Base-by-base conservation (phyloP, 1,140 invertebrate species). In the Choristoneura fumiferana region DNA sequence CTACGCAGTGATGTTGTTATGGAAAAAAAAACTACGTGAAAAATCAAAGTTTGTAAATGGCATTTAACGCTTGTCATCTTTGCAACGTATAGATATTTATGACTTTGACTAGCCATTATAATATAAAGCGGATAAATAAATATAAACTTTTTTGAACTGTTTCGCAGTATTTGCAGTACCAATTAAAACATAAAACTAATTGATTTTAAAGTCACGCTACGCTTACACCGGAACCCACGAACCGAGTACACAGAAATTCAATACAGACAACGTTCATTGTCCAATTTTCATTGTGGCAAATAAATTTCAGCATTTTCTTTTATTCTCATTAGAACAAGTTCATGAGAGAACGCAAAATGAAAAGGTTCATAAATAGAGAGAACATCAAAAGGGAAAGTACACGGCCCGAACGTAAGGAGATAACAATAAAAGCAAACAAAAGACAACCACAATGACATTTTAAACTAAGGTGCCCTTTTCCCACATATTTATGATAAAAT, bases 351-450 rank as follows among this genome's bases (percentile, higher is more conserved):
- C 10, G 1, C 15, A 63, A 39, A n/a, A n/a, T n/a, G n/a, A n/a
- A 58, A 35, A 37, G 40, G 22, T 45, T 54, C 4, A 63, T 40
- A 36, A 22, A 17, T 34, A 57, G 3, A 57, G 52, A 60, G 66
- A 61, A 73, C 61, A 64, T 62, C 58, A 62, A 71, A 69, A 37
- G 53, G 55, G 37, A 62, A 69, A 63, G 38, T 62, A 63, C 53
- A 57, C 60, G 40, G 40, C 9, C 40, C 17, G 40, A 64, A 54
- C 9, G 53, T 62, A 58, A 60, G 55, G 33, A 58, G 54, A 76
- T 63, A 68, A 76, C 61, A 73, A 73, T 71, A 69, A 71, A 66
- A 59, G 14, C 29, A 58, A 65, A 66, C 54, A 58, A 54, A 58
- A 65, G 64, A 55, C 58, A 59, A 58, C 49, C 54, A 34, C 54